Conservation (phyloP, 2,888 invertebrate species). For the Eupithecia vulgata region DNA sequence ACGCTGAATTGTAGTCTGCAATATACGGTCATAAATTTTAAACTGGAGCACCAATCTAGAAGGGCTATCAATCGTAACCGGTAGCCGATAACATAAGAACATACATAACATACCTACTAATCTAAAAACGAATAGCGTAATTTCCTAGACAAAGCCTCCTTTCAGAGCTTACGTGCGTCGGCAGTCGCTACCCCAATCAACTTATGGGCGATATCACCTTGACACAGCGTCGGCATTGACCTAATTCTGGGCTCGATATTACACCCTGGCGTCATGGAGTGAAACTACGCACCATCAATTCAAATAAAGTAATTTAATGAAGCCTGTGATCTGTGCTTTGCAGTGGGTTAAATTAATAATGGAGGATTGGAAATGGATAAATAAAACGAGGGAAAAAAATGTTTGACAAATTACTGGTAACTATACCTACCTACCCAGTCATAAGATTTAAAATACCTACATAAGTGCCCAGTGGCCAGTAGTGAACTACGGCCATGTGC, state of each 20-base stretch:
- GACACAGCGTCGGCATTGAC: constrained; percentile 23
- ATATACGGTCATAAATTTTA: no score
- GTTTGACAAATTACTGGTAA: no score
- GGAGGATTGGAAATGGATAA: neutral
- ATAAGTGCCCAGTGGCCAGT: no score
- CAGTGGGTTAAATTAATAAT: neutral
- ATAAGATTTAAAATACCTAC: no score
- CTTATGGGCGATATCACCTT: constrained; percentile 3
- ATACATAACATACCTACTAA: no score
- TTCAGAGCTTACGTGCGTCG: constrained; percentile 5
- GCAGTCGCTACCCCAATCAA: constrained; percentile 7
- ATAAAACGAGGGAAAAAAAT: no score
- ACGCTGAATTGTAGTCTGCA: no score
- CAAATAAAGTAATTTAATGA: neutral
- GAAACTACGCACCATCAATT: neutral
- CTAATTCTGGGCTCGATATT: constrained; percentile 12
- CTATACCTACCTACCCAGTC: no score
- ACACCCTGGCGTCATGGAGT: constrained; percentile 1
- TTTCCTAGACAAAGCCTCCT: neutral
- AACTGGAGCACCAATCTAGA: no score
- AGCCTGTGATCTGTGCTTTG: neutral
- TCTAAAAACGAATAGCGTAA: neutral
- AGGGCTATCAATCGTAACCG: neutral
- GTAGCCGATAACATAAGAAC: neutral
- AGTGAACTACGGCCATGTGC: no score